phyloP scores from a whole-genome alignment of 2,797 vertebrate genomes.

The Takifugu rubripes region DNA sequence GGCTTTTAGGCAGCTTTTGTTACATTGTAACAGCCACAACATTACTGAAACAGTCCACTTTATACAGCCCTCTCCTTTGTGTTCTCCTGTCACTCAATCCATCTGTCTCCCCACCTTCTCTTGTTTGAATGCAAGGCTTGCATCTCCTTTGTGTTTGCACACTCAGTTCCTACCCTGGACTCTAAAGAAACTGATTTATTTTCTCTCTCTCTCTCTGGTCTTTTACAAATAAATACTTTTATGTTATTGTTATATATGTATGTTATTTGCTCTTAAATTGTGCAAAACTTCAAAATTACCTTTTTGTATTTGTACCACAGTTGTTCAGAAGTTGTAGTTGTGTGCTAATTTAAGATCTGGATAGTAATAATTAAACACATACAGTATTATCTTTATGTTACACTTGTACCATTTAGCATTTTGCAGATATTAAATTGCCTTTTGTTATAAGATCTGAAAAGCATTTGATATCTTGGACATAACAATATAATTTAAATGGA shows the following conservation, averaged over 20 bases:
- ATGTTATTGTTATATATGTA: constrained; percentile 35
- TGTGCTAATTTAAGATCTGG: no score
- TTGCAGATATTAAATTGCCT: no score
- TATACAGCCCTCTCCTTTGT: constrained; percentile 55
- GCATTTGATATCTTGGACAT: no score
- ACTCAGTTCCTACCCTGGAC: constrained; percentile 39
- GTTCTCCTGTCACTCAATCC: constrained; percentile 50
- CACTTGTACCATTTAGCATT: no score
- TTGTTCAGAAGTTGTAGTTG: no score
- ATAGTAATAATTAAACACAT: no score
- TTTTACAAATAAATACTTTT: constrained; percentile 53
- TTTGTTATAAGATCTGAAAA: no score
- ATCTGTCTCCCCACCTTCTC: constrained; percentile 31
- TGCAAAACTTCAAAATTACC: no score
- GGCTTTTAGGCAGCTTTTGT: constrained; percentile 67
- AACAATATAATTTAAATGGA: no score
- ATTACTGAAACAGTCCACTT: constrained; percentile 62
- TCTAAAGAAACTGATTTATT: constrained; percentile 46
- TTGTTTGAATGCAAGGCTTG: constrained; percentile 38
- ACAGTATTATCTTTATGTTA: no score
- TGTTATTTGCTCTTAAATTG: no score
- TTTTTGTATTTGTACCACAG: no score
- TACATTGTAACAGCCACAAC: constrained; percentile 39
- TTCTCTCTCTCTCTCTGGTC: constrained; percentile 36
- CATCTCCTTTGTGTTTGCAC: constrained; percentile 56